Evolutionary conservation across 2,797 vertebrate species (phyloP).

Genomic region (Brachyrhaphis roseni): DNA sequence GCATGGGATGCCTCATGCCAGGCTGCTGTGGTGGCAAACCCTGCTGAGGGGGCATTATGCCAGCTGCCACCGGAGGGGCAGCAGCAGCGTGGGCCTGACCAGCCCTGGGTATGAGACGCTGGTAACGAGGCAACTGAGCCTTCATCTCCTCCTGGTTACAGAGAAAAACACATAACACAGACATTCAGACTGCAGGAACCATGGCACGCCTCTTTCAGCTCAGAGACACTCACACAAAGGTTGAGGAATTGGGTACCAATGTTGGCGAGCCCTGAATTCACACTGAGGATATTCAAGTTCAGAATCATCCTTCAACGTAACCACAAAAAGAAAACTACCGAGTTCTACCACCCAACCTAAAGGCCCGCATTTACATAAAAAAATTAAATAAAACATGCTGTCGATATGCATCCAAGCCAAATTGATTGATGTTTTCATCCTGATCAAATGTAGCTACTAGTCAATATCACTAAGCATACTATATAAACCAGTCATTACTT

Average conservation of each 20-base stretch:
- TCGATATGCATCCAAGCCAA: not conserved
- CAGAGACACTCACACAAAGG: slow-evolving; percentile 52
- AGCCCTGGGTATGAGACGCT: slow-evolving; percentile 90
- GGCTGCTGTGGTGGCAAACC: slow-evolving; percentile 93
- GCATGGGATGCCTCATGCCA: slow-evolving; percentile 97
- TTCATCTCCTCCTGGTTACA: slow-evolving; percentile 91
- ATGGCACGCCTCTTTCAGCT: slow-evolving; percentile 45
- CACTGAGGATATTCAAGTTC: slow-evolving; percentile 59
- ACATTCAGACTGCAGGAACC: slow-evolving; percentile 58
- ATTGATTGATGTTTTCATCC: slow-evolving; percentile 1
- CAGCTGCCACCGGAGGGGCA: slow-evolving; percentile 88
- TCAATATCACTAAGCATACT: slow-evolving; percentile 16
- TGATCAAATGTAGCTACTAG: slow-evolving; percentile 1
- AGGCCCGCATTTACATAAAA: not conserved
- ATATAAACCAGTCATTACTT: slow-evolving; percentile 80
- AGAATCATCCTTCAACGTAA: slow-evolving; percentile 57
- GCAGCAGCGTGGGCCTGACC: slow-evolving; percentile 88
- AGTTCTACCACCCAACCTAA: slow-evolving; percentile 17
- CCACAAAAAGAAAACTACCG: slow-evolving; percentile 43
- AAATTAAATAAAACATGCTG: not conserved
- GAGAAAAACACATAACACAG: slow-evolving; percentile 52
- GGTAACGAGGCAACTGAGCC: slow-evolving; percentile 95
- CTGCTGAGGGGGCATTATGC: slow-evolving; percentile 94
- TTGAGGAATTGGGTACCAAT: slow-evolving; percentile 54
- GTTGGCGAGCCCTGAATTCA: slow-evolving; percentile 53